Evolutionary conservation across 2,888 invertebrate genomes (phyloP).

Genomic region (Agrochola lota): DNA sequence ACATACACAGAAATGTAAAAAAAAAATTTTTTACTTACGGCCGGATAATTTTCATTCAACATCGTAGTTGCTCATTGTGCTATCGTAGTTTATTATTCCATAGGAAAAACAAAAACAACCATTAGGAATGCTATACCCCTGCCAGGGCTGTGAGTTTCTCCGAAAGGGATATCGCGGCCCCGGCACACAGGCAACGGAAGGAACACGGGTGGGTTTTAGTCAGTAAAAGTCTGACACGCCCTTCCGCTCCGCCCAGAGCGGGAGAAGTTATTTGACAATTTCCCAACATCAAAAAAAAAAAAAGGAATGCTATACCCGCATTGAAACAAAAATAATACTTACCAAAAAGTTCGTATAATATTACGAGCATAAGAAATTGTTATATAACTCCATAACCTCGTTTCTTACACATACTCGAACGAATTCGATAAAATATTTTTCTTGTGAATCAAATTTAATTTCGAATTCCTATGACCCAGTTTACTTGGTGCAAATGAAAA

Average conservation of each 20-base stretch:
- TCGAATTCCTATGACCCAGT: slow-evolving; percentile 35
- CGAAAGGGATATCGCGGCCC: too few relatives aligned
- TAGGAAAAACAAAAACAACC: too few relatives aligned
- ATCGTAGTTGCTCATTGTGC: neutral
- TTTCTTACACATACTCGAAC: slow-evolving; percentile 27
- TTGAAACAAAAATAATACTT: neutral
- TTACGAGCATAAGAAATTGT: slow-evolving; percentile 27
- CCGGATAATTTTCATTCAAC: too few relatives aligned
- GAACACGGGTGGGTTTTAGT: too few relatives aligned
- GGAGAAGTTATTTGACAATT: too few relatives aligned
- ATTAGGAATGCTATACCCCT: neutral
- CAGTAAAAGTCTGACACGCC: too few relatives aligned
- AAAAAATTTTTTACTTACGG: neutral
- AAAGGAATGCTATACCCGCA: neutral
- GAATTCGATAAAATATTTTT: slow-evolving; percentile 51
- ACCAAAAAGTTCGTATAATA: slow-evolving; percentile 6
- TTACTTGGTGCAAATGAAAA: slow-evolving; percentile 34
- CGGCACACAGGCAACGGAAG: too few relatives aligned
- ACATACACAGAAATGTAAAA: neutral
- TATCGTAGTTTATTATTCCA: neutral
- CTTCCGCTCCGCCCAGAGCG: too few relatives aligned
- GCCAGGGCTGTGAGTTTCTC: too few relatives aligned
- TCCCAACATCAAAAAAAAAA: too few relatives aligned
- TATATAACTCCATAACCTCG: slow-evolving; percentile 29
- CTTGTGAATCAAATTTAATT: slow-evolving; percentile 53